A percentile compares a stretch with the other conserved stretches of the same genome.
These are phyloP conservation scores for Hydrochoerus hydrochaeris DNA, from an alignment of 2,113 vertebrate genomes.

Conservation along the genomic window DNA sequence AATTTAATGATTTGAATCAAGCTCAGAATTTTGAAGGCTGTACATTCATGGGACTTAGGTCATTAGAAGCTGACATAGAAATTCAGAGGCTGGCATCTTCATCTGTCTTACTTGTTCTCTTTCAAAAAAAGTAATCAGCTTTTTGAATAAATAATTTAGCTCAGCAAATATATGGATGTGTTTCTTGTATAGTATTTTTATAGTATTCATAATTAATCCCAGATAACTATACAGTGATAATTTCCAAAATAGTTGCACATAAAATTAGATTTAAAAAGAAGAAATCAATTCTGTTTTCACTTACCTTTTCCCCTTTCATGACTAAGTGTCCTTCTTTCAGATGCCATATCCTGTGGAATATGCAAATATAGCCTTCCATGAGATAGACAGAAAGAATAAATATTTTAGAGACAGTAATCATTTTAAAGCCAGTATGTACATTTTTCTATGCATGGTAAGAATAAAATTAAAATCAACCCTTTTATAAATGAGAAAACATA, in stretches of 20 bases:
- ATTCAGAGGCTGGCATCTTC: background rate
- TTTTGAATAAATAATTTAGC: constrained; percentile 64
- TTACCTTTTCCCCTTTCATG: background rate
- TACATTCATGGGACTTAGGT: background rate
- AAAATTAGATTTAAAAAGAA: background rate
- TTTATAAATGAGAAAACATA: background rate
- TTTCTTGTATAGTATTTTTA: constrained; percentile 11
- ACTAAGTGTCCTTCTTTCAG: background rate
- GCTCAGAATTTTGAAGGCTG: background rate
- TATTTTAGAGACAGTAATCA: background rate
- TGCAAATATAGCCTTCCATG: background rate
- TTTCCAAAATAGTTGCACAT: background rate
- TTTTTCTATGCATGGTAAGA: background rate
- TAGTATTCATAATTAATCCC: background rate
- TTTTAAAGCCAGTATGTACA: background rate
- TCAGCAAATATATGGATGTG: background rate
- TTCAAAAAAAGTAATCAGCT: background rate
- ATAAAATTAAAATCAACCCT: background rate
- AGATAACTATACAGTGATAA: background rate
- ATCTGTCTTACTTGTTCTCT: background rate
- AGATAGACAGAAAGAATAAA: background rate
- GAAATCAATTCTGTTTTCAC: background rate
- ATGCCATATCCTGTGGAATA: background rate
- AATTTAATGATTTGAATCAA: background rate
- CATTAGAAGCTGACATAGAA: background rate